Percentiles rank a stretch among this genome's conserved stretches.
Conservation (phyloP, 2,113 vertebrate genomes). For the Corythornis vintsioides region DNA sequence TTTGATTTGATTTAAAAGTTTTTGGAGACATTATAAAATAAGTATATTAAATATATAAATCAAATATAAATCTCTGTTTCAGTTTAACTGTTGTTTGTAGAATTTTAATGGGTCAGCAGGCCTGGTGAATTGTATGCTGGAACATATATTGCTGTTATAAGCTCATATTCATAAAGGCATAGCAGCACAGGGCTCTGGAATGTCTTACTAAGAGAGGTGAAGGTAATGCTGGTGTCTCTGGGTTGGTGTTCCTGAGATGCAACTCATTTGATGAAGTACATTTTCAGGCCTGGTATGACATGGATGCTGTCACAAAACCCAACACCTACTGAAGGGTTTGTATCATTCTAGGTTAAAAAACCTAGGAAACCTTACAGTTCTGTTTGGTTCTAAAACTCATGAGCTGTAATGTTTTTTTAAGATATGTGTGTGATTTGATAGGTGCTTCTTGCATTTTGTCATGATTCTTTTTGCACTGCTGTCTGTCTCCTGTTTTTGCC, state of each 20-base stretch:
- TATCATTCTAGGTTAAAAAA: not conserved
- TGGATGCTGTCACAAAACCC: not conserved
- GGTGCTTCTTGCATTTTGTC: not conserved
- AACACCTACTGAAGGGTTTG: not conserved
- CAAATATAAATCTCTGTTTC: not conserved
- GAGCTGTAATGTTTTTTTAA: not conserved
- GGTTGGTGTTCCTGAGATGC: not conserved
- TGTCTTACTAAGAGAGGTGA: not conserved
- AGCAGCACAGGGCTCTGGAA: not conserved
- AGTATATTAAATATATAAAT: too few relatives aligned
- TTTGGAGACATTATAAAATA: not conserved
- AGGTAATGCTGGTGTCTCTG: not conserved
- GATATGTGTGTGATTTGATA: not conserved
- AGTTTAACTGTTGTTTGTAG: not conserved
- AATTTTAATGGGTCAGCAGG: not conserved
- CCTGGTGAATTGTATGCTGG: not conserved
- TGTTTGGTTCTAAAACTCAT: not conserved
- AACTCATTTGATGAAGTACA: not conserved
- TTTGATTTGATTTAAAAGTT: not conserved
- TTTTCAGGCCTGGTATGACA: not conserved
- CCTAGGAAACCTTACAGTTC: not conserved
- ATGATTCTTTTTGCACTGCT: not conserved
- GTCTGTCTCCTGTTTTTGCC: not conserved
- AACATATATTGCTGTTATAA: not conserved
- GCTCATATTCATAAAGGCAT: not conserved